Base-by-base conservation (phyloP, 2,113 vertebrate genomes). In the Bubo bubo region DNA sequence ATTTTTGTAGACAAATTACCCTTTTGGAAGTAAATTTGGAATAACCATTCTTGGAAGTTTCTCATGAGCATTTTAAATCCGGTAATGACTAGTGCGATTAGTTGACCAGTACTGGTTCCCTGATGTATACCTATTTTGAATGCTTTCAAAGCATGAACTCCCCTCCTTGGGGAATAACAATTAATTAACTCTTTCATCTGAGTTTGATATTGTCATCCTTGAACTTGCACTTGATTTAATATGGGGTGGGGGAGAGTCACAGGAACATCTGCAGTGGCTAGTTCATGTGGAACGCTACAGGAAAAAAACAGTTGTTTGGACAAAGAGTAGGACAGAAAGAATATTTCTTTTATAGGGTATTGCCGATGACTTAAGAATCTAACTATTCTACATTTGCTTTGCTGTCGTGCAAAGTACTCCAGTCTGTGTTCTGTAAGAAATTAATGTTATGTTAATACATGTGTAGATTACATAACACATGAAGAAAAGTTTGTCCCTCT, bases 401-500 rank as follows among this genome's bases (percentile, higher is more conserved):
- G 39, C 67, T 83, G 37, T 28, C 37, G 14, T 63, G 63, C 30
- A 32, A 53, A 92, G 39, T 67, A 77, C 30, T 77, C 26, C 13
- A 28, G 18, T 68, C 49, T 87, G n/a, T 75, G 58, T 92, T 77
- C 86, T 86, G 43, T 62, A 66, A 70, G 88, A 79, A 94, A 75
- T 52, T 34, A 67, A 55, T 75, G 26, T 16, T 88, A 80, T 71
- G 79, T 74, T 93, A 81, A 68, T 91, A 59, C 6, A 5, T 39
- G 16, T 34, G 39, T 63, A 52, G 47, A 27, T 96, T 96, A 90
- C 73, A 24, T 93, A 93, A 95, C 2, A 0, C 18, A 56, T 2
- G 9, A 72, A 49, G 86, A 71, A 94, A 82, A 81, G 49, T 82
- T 81, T 96, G 87, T 85, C 66, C 89, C 53, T 82, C 20, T 90